Conservation (phyloP, 2,888 invertebrate genomes). For the Heterodera filipjevi region DNA sequence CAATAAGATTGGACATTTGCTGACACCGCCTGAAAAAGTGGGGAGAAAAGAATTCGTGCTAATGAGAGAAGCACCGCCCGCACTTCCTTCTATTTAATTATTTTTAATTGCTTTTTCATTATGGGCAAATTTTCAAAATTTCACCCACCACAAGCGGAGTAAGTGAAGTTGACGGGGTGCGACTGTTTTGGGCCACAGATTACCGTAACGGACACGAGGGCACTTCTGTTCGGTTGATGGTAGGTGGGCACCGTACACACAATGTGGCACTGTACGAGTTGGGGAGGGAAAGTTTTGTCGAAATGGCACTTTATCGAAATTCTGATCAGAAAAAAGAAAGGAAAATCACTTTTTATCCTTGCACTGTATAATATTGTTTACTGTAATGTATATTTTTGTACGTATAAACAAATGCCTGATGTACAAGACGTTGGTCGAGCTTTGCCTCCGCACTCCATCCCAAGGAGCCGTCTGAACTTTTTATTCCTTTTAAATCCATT, state of each 20-base stretch:
- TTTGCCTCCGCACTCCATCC: constrained; percentile 67
- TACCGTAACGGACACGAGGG: constrained; percentile 65
- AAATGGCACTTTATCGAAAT: too few species aligned
- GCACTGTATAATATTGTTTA: too few species aligned
- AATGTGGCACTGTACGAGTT: constrained; percentile 67
- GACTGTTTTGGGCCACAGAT: constrained; percentile 65
- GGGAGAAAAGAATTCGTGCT: neutral
- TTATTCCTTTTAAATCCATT: too few species aligned
- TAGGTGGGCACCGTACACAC: constrained; percentile 67
- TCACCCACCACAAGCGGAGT: constrained; percentile 56
- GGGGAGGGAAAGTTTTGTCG: neutral
- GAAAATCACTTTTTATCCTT: too few species aligned
- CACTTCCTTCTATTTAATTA: neutral
- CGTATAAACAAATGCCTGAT: constrained; percentile 47
- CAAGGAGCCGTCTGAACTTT: constrained; percentile 50
- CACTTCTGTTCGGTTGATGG: constrained; percentile 48
- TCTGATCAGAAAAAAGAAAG: too few species aligned
- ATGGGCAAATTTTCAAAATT: neutral
- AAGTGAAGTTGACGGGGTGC: constrained; percentile 67
- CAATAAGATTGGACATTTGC: neutral
- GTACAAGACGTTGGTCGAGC: constrained; percentile 67
- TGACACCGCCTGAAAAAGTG: neutral
- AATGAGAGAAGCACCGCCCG: neutral
- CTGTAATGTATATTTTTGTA: neutral
- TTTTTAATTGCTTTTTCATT: too few species aligned